Evolutionary conservation across 2,797 vertebrate genomes (phyloP), one percentile per base, ranked within the genome.

Genomic region (Amniataba percoides): DNA sequence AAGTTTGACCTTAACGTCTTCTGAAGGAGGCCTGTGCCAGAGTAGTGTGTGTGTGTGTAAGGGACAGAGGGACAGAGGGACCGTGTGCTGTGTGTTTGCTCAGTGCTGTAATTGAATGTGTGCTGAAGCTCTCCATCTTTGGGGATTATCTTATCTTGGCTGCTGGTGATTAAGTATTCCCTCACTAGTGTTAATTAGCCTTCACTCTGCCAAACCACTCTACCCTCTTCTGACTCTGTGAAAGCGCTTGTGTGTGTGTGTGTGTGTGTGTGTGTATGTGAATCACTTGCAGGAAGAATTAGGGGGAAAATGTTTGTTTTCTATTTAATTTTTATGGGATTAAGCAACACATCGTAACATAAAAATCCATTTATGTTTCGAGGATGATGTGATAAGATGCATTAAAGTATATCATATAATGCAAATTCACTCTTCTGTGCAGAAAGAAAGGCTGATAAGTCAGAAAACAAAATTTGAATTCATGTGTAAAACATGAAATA

Each of bases 151-250:
- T 90, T 91, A 92, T 93, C 88, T 87, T 90, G 90, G 92, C 92
- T 88, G 87, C 79, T 89, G 89, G 86, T 94, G 90, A 95, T 95
- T 92, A 95, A 93, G 89, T 93, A 94, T 94, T 94, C 93, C 92
- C 92, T 94, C 91, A 92, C 91, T 90, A 86, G 83, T 92, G 90
- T 90, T 94, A 95, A 95, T 95, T 94, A 95, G 92, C 85, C 89
- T 87, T 84, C 82, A 84, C 87, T 88, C 85, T 89, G 89, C 88
- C 89, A 92, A 94, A 90, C 84, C 90, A 85, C 87, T 88, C 80
- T 75, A 87, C 83, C 78, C 74, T 88, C 81, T 45, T 66, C 83
- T 81, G 88, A 85, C 63, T 82, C 71, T 73, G 81, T 72, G 72
- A 58, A 69, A 21, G 0, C 15, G 23, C 46, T 8, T 14, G 39